phyloP scores from a whole-genome alignment of 2,797 vertebrate genomes.

The Harpagifer antarcticus region DNA sequence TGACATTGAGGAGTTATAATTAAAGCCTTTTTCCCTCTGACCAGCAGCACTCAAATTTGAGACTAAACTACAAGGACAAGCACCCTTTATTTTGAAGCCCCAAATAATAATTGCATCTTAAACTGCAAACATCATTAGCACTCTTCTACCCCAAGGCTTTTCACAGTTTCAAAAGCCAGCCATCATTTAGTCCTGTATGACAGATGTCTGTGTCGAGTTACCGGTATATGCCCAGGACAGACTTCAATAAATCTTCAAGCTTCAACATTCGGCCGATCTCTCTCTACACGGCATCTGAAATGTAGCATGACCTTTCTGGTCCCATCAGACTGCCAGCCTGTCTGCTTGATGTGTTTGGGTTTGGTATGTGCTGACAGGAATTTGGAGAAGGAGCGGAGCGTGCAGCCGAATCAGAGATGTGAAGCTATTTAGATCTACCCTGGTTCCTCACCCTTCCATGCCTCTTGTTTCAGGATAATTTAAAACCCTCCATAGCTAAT shows the following conservation, averaged over 20 bases:
- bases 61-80: conserved; percentile 48
- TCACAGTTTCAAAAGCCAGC: conserved; percentile 45
- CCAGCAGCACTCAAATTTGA: conserved; percentile 50
- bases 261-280: conserved; percentile 53
- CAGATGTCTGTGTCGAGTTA: conserved; percentile 55
- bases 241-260: conserved; percentile 68
- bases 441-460: conserved; percentile 25
- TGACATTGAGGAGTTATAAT: conserved; percentile 49
- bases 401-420: conserved; percentile 54
- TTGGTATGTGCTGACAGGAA: conserved; percentile 70
- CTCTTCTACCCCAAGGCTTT: conserved; percentile 41
- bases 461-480: conserved; percentile 38
- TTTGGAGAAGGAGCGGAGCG: conserved; percentile 52
- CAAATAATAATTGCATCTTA: conserved; percentile 44
- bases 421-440: conserved; percentile 53
- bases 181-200: conserved; percentile 50
- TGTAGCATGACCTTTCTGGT: conserved; percentile 78
- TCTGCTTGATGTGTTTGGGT: conserved; percentile 74
- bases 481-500: conserved; percentile 16
- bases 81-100: conserved; percentile 40
- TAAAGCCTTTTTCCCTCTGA: conserved; percentile 36
- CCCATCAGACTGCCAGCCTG: conserved; percentile 69
- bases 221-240: conserved; percentile 51
- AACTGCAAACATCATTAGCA: conserved; percentile 57
- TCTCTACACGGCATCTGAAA: conserved; percentile 73